Percentiles rank a stretch among this genome's conserved stretches.
These are phyloP conservation scores for Macrotus californicus DNA, from an alignment of 2,113 vertebrate species.

Conservation along the genomic window DNA sequence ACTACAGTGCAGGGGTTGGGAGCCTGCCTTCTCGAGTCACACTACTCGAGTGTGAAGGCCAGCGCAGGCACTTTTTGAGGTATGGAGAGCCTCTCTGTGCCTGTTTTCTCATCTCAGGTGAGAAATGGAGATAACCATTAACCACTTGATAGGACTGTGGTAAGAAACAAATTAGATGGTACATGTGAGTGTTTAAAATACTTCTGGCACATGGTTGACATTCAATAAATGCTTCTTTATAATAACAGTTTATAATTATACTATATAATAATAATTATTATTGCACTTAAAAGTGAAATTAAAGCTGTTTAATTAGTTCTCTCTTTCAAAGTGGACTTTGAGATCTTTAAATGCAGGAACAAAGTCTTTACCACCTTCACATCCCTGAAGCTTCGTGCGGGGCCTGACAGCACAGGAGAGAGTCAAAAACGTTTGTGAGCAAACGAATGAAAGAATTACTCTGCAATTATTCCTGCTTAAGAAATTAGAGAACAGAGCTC, in stretches of 20 bases:
- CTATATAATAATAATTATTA: not conserved
- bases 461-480: not conserved
- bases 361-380: not conserved
- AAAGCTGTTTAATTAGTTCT: not conserved
- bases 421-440: not conserved
- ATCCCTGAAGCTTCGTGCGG: not conserved
- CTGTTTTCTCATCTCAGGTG: not conserved
- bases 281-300: constrained; percentile 4
- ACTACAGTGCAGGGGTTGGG: not conserved
- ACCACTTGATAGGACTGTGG: not conserved
- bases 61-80: not conserved
- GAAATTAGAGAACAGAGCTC: not conserved
- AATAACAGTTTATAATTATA: not conserved
- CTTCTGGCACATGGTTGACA: not conserved
- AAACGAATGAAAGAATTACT: not conserved
- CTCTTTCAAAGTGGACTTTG: constrained; percentile 15
- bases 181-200: constrained; percentile 10
- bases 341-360: not conserved
- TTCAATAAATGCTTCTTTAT: not conserved
- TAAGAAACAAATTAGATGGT: constrained; percentile 11
- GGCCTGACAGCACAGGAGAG: not conserved
- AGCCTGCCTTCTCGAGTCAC: not conserved
- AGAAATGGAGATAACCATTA: constrained; percentile 11
- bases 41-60: not conserved
- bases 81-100: not conserved